Evolutionary conservation across 2,888 invertebrate species (phyloP).

Genomic region (Neoscelio sp.): DNA sequence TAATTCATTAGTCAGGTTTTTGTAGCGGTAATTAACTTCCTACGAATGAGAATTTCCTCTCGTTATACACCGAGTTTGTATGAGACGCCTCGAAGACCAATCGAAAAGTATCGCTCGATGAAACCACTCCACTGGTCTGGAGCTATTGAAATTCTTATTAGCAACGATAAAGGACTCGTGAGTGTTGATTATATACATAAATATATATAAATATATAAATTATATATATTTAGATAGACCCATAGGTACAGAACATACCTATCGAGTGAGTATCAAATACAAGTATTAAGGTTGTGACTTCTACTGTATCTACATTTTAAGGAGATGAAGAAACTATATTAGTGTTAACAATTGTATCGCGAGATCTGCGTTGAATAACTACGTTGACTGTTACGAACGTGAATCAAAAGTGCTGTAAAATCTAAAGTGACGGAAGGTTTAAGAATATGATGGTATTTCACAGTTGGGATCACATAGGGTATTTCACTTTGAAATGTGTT

Average conservation of each 20-base stretch:
- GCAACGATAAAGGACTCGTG: conserved; percentile 61
- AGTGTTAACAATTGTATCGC: conserved; percentile 60
- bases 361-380: conserved; percentile 59
- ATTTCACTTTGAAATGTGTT: background rate
- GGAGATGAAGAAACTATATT: conserved; percentile 64
- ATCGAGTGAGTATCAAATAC: conserved; percentile 76
- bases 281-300: conserved; percentile 81
- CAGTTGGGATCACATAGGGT: background rate
- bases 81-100: conserved; percentile 16
- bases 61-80: conserved; percentile 23
- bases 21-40: conserved; percentile 44
- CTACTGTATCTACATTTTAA: conserved; percentile 70
- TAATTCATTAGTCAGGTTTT: conserved; percentile 33
- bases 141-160: conserved; percentile 49
- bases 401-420: conserved; percentile 53
- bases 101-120: conserved; percentile 14
- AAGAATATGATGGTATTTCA: conserved; percentile 33
- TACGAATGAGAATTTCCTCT: conserved; percentile 39
- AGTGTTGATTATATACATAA: conserved; percentile 57
- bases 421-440: conserved; percentile 19
- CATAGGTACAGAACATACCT: conserved; percentile 64
- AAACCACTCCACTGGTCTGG: conserved; percentile 35
- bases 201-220: conserved; percentile 45
- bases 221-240: conserved; percentile 62
- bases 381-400: conserved; percentile 58